Percentiles rank a stretch among this genome's conserved stretches.
phyloP scores from a whole-genome alignment of 2,888 invertebrate genomes.

The Salpingus planirostris region DNA sequence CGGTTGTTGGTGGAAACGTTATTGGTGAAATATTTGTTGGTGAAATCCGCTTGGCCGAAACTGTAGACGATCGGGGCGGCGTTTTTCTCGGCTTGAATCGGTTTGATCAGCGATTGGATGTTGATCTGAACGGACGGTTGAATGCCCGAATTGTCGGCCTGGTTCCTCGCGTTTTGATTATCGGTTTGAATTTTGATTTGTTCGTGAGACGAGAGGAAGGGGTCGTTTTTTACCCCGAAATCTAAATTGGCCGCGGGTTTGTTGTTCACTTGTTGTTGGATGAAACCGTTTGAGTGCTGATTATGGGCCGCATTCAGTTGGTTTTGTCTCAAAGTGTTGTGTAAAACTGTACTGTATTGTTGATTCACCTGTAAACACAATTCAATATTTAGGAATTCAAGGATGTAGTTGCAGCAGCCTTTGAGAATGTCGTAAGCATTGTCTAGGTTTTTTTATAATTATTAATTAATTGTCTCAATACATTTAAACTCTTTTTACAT shows the following conservation, averaged over 20 bases:
- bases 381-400: neutral
- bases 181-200: too few relatives aligned
- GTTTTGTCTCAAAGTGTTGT: constrained; percentile 19
- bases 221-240: neutral
- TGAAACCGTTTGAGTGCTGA: constrained; percentile 3
- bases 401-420: neutral
- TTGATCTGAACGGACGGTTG: constrained; percentile 32
- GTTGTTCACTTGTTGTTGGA: constrained; percentile 6
- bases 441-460: too few relatives aligned
- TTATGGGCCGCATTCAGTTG: constrained; percentile 16
- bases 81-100: constrained; percentile 32
- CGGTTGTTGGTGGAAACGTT: constrained; percentile 17
- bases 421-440: neutral
- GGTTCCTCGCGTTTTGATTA: too few relatives aligned
- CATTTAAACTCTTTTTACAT: neutral
- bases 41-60: constrained; percentile 37
- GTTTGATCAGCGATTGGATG: constrained; percentile 37
- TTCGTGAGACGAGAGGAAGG: neutral
- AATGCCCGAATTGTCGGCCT: neutral
- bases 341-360: constrained; percentile 26
- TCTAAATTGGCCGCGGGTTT: neutral
- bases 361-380: constrained; percentile 32
- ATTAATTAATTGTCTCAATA: neutral
- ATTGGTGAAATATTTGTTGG: constrained; percentile 34
- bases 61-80: constrained; percentile 39